Evolutionary conservation across 2,888 invertebrate species (phyloP), one percentile per base, ranked within the genome.

Genomic region (Eupithecia inturbata): DNA sequence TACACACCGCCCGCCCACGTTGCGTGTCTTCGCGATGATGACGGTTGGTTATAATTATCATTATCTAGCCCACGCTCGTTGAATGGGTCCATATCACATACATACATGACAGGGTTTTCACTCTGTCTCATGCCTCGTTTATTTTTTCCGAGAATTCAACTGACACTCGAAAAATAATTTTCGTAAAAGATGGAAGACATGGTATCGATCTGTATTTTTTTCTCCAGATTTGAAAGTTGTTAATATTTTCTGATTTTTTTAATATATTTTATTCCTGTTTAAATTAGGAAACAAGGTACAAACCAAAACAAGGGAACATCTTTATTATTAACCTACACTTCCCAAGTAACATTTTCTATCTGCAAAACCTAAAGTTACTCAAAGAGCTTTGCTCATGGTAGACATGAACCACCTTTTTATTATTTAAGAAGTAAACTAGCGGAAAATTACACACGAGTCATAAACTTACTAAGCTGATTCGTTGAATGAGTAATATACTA

Each of bases 21-120:
- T 70, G 75, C 80, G 79, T 78, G 80, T 77, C 78, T 86, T 49
- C 26, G 62, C 33, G 53, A 73, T 71, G 76, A 68, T 14, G 22
- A 53, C 67, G 91, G 80, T 91, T 92, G 93, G 85, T 89, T 92
- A 87, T 91, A 90, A 91, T 88, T 92, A 87, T 91, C 90, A 91
- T 88, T 92, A 92, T 93, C 92, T 77, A 78, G 78, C 91, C 91
- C 88, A 89, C 92, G 89, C 88, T 67, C 53, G 41, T 76, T 76
- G 60, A 71, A 49, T 69, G 63, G 67, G 68, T 31, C 26, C 67
- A 33, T 70, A 28, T 77, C 68, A 67, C 33, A 66, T 69, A 67
- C 33, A 66, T 69, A 36, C 36, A 64, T 64, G 63, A n/a, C 63
- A 64, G n/a, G 12, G 36, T 14, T 36, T 63, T 57, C 26, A 26